Evolutionary conservation across 2,888 invertebrate species (phyloP), one percentile per base, ranked within the genome.

Genomic region (Uropetala carovei): DNA sequence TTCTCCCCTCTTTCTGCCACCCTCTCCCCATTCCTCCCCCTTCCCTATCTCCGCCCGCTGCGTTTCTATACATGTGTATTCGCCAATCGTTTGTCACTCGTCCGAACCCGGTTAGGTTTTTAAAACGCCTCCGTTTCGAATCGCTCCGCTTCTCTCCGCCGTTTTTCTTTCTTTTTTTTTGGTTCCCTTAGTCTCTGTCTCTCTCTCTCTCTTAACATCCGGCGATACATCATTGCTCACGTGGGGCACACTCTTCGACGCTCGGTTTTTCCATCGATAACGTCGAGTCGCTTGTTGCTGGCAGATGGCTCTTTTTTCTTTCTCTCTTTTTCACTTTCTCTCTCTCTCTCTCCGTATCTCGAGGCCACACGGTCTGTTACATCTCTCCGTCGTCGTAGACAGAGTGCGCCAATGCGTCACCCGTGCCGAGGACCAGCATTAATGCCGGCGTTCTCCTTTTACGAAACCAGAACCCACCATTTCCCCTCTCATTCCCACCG

Each of bases 31-130:
- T 27, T 30, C 75, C 0, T 43, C 64, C 16, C 9, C n/a, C 85
- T n/a, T n/a, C n/a, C n/a, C n/a, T n/a, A n/a, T n/a, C n/a, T 58
- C 30, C 16, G 22, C 86, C 59, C n/a, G 11, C 60, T 18, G 60
- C 86, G 43, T 75, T 75, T 13, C 75, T 75, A 75, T 27, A 27
- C 75, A 75, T 27, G 27, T 75, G 75, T 75, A 75, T 75, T 75
- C 75, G 75, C 75, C 75, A 75, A 75, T 75, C 75, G 75, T 75
- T 75, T 75, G 75, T 75, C 75, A 75, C 75, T 27, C 75, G 75
- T 27, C 75, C 22, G 75, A 75, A 75, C 75, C 75, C 75, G 75
- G 27, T 22, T 27, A 27, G 75, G 75, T 27, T 75, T 75, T 75
- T 75, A 75, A 75, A 75, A 75, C 75, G 75, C 75, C 75, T 75